Percentiles rank a stretch among this genome's conserved stretches.
These are phyloP conservation scores for Tokudaia muenninki DNA, from an alignment of 2,797 vertebrate genomes.

Conservation along the genomic window DNA sequence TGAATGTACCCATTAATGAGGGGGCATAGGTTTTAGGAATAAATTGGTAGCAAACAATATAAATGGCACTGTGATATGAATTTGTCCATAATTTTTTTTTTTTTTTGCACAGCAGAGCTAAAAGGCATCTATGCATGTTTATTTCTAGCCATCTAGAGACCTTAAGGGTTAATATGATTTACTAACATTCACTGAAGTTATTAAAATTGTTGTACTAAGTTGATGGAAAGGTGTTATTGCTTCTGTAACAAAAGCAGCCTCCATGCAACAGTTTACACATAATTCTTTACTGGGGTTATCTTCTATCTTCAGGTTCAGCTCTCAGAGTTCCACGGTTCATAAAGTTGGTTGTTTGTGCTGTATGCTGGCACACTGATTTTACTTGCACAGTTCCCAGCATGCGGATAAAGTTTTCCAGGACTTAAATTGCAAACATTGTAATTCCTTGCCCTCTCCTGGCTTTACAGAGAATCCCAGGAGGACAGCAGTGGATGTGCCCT, in stretches of 20 bases:
- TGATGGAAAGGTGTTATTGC: slow-evolving; percentile 86
- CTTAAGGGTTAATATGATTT: slow-evolving; percentile 87
- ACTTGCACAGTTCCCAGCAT: slow-evolving; percentile 54
- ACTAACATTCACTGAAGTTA: slow-evolving; percentile 86
- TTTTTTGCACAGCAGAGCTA: slow-evolving; percentile 86
- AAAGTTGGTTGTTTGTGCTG: slow-evolving; percentile 73
- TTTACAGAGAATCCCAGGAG: slow-evolving; percentile 57
- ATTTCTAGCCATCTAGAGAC: slow-evolving; percentile 85
- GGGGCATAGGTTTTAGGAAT: slow-evolving; percentile 83
- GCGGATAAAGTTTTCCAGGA: slow-evolving; percentile 23
- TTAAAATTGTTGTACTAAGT: slow-evolving; percentile 87
- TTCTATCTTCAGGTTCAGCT: slow-evolving; percentile 13
- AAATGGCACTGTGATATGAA: slow-evolving; percentile 82
- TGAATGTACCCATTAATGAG: slow-evolving; percentile 82
- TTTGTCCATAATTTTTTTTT: slow-evolving; percentile 82
- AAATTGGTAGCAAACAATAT: slow-evolving; percentile 87
- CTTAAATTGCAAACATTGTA: slow-evolving; percentile 75
- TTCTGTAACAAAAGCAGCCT: slow-evolving; percentile 86
- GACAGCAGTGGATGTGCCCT: slow-evolving; percentile 32
- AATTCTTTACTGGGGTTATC: slow-evolving; percentile 80
- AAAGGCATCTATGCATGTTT: slow-evolving; percentile 85
- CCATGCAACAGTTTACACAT: slow-evolving; percentile 84
- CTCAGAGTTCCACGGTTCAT: slow-evolving; percentile 67
- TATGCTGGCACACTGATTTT: slow-evolving; percentile 67
- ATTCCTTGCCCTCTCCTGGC: slow-evolving; percentile 21